A percentile compares a stretch with the other conserved stretches of the same genome.
Evolutionary conservation across 1,140 invertebrate species (phyloP).

Genomic region (Wasmannia auropunctata): DNA sequence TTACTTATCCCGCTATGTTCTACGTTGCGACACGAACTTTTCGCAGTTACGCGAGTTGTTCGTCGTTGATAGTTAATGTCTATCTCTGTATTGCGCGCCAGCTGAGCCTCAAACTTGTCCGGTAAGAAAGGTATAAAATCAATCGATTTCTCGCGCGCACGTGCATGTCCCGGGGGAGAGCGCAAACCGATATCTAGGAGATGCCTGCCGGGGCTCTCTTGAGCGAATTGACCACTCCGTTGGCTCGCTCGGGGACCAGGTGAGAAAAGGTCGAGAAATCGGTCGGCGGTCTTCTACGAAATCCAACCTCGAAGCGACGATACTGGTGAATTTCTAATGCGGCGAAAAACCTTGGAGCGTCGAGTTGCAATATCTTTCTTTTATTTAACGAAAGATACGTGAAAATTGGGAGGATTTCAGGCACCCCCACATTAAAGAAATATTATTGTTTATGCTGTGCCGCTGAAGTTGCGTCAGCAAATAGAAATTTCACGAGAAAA

Average conservation of each 20-base stretch:
- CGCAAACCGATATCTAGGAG: conserved; percentile 55
- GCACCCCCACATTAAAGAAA: not conserved
- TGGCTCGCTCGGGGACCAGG: conserved; percentile 35
- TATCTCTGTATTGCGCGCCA: conserved; percentile 20
- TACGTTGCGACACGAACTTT: not conserved
- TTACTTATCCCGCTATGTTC: not conserved
- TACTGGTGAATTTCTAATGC: conserved; percentile 29
- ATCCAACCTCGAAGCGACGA: not conserved
- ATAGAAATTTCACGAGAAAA: not conserved
- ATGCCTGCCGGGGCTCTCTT: conserved; percentile 49
- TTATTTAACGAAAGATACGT: conserved; percentile 17
- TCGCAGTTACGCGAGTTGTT: not conserved
- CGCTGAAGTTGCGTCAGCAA: not conserved
- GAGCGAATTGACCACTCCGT: conserved; percentile 61
- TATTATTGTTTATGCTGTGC: not conserved
- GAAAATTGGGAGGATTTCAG: not conserved
- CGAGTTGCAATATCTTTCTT: not conserved
- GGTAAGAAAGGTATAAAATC: conserved; percentile 49
- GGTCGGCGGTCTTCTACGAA: not conserved
- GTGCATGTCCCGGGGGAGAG: conserved; percentile 13
- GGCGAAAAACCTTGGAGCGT: not conserved
- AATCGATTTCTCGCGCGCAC: conserved; percentile 61
- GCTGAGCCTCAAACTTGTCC: conserved; percentile 39
- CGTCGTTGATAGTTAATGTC: conserved; percentile 58
- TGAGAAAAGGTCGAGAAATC: conserved; percentile 50